A percentile compares a stretch with the other conserved stretches of the same genome.
These are phyloP conservation scores for Sebastes reedi DNA, from an alignment of 2,797 vertebrate genomes.

Conservation along the genomic window DNA sequence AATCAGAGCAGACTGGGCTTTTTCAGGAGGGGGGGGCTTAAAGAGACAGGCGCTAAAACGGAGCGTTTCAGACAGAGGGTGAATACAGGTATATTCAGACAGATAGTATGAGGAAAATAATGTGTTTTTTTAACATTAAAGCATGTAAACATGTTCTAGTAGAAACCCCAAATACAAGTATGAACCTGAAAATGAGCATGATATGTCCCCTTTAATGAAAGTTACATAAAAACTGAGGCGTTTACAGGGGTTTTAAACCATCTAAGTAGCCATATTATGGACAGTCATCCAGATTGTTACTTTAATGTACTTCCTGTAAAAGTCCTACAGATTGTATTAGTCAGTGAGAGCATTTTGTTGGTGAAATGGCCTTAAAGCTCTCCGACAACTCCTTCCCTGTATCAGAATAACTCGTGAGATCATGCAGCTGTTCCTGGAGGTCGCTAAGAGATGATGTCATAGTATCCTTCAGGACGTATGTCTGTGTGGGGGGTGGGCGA, in stretches of 20 bases:
- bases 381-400: background rate
- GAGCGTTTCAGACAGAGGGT: no score
- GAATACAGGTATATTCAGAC: no score
- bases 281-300: background rate
- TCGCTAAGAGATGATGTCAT: conserved; percentile 69
- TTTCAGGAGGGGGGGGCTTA: no score
- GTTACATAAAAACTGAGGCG: background rate
- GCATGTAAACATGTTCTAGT: no score
- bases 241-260: background rate
- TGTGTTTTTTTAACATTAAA: no score
- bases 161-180: no score
- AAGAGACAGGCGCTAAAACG: no score
- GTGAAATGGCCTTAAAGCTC: background rate
- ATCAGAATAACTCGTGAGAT: conserved; percentile 60
- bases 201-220: background rate
- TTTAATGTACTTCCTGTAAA: background rate
- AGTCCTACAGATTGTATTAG: background rate
- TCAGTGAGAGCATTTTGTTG: background rate
- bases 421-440: conserved; percentile 51
- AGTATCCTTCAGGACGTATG: conserved; percentile 55
- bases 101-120: no score
- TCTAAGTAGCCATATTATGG: background rate
- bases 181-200: no score
- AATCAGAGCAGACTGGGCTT: no score
- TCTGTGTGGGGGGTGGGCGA: background rate